Evolutionary conservation across 1,140 invertebrate genomes (phyloP).

Genomic region (Aporrectodea caliginosa): DNA sequence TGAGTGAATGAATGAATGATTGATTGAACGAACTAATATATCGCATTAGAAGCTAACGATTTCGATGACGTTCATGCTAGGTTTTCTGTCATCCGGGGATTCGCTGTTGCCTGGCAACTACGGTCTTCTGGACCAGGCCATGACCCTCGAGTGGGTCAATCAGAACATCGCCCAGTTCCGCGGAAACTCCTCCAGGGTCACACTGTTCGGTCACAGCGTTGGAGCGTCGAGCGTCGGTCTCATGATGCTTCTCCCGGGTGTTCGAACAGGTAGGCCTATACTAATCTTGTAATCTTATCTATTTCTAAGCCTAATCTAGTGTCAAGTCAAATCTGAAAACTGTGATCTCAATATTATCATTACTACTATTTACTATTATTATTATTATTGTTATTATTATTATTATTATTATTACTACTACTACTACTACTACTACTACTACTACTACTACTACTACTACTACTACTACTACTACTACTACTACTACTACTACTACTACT

Average conservation of each 20-base stretch:
- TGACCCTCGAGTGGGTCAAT: constrained; percentile 82
- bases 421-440: constrained; percentile 2
- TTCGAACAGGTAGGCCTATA: too few relatives aligned
- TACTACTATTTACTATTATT: too few relatives aligned
- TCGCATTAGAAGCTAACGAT: too few relatives aligned
- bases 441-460: constrained; percentile 2
- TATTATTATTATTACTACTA: not conserved
- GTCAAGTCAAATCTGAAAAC: too few relatives aligned
- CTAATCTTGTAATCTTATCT: too few relatives aligned
- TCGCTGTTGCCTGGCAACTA: constrained; percentile 90
- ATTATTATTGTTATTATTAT: too few relatives aligned
- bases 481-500: constrained; percentile 2
- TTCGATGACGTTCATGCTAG: too few relatives aligned
- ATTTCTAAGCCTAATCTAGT: too few relatives aligned
- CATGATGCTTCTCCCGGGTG: not conserved
- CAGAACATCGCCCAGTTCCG: constrained; percentile 83
- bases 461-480: constrained; percentile 3
- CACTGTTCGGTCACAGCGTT: constrained; percentile 84
- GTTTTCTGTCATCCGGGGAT: constrained; percentile 83
- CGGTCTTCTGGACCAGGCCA: constrained; percentile 81
- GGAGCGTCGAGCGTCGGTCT: constrained; percentile 61
- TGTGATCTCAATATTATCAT: too few relatives aligned
- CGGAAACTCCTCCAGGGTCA: constrained; percentile 77
- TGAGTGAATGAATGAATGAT: too few relatives aligned
- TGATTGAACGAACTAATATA: too few relatives aligned